phyloP scores from a whole-genome alignment of 2,797 vertebrate genomes.

The Acrocephalus scirpaceus region DNA sequence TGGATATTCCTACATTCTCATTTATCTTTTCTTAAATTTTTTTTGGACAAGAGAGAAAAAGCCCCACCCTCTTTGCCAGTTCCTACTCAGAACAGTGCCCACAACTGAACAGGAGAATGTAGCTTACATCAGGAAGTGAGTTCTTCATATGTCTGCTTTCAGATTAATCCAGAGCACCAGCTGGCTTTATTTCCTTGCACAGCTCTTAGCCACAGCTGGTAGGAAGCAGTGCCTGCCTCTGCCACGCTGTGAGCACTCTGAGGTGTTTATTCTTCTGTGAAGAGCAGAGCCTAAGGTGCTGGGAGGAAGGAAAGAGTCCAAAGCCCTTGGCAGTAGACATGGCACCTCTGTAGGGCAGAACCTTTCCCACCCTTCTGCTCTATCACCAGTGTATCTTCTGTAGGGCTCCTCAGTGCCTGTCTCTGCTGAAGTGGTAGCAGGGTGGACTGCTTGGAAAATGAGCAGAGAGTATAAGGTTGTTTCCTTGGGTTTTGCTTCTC shows the following conservation, averaged over 20 bases:
- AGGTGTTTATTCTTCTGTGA: background rate
- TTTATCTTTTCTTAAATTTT: background rate
- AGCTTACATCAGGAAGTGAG: background rate
- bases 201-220: background rate
- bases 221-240: background rate
- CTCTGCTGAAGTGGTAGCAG: background rate
- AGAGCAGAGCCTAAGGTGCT: background rate
- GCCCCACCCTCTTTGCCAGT: background rate
- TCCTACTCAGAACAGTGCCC: background rate
- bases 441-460: background rate
- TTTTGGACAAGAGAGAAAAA: background rate
- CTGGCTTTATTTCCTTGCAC: background rate
- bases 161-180: background rate
- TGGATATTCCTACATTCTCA: background rate
- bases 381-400: fast-evolving
- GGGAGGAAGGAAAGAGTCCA: background rate
- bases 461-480: too few species aligned
- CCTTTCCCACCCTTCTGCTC: background rate
- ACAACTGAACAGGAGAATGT: background rate
- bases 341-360: background rate
- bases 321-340: background rate
- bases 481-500: background rate
- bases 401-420: background rate
- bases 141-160: background rate
- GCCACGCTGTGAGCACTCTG: background rate